Percentiles rank a stretch among this genome's conserved stretches.
Evolutionary conservation across 2,113 vertebrate species (phyloP).

Genomic region (Phalacrocorax pelagicus): DNA sequence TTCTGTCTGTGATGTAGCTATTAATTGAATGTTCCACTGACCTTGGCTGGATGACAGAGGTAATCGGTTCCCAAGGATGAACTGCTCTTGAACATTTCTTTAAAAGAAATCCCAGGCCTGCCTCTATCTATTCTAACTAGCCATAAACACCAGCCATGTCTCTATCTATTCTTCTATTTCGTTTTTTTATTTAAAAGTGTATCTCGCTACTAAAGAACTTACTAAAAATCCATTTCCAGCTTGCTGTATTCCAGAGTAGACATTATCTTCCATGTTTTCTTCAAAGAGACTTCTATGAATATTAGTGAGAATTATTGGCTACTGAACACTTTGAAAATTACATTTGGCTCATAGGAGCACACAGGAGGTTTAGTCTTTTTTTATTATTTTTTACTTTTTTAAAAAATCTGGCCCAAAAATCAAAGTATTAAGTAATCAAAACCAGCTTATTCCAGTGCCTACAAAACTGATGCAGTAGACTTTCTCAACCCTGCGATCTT

Average conservation of each 20-base stretch:
- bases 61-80: not conserved
- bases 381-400: not conserved
- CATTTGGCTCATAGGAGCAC: not conserved
- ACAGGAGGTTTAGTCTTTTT: not conserved
- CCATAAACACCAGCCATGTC: not conserved
- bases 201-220: not conserved
- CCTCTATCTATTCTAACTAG: not conserved
- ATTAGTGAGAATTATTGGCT: not conserved
- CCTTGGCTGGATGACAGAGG: constrained; percentile 18
- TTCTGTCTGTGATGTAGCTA: constrained; percentile 14
- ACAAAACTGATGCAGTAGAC: not conserved
- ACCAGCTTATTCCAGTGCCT: not conserved
- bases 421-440: not conserved
- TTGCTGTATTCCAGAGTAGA: not conserved
- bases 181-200: constrained; percentile 7
- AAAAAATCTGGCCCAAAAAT: not conserved
- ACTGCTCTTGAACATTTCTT: not conserved
- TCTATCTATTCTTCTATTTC: not conserved
- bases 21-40: constrained; percentile 3
- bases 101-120: not conserved
- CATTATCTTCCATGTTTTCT: not conserved
- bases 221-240: not conserved
- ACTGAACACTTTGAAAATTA: not conserved
- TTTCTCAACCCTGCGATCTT: not conserved
- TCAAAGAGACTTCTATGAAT: not conserved